Evolutionary conservation across 2,113 vertebrate genomes (phyloP).

Genomic region (Ochotona curzoniae): DNA sequence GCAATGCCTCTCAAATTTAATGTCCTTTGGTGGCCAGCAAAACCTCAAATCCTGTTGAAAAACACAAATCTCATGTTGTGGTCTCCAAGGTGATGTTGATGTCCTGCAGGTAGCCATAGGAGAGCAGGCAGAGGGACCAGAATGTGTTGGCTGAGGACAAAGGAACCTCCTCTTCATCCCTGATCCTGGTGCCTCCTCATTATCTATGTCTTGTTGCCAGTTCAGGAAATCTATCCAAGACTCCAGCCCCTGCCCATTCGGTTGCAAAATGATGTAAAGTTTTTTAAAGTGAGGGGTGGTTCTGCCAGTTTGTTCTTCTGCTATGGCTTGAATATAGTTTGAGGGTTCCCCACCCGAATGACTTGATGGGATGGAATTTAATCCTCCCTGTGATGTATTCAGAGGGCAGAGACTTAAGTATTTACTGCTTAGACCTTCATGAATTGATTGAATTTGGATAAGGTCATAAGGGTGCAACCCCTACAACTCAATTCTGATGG

Average conservation of each 20-base stretch:
- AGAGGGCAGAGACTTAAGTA: too few species aligned
- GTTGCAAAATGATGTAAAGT: background rate
- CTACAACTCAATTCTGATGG: too few species aligned
- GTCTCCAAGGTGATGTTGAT: constrained; percentile 28
- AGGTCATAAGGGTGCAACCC: too few species aligned
- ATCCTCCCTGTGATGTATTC: too few species aligned
- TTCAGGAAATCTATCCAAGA: background rate
- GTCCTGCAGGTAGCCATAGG: constrained; percentile 20
- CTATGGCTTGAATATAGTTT: too few species aligned
- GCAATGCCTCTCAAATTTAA: constrained; percentile 50
- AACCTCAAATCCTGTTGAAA: constrained; percentile 46
- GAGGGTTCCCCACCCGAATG: too few species aligned
- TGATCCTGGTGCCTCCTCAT: background rate
- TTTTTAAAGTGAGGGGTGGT: background rate
- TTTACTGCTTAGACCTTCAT: too few species aligned
- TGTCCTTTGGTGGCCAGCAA: constrained; percentile 60
- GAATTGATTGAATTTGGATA: too few species aligned
- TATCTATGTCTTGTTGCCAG: fast-evolving
- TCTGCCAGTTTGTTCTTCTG: background rate
- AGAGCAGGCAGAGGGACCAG: background rate
- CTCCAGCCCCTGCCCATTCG: fast-evolving
- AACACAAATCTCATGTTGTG: background rate
- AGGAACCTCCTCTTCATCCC: background rate
- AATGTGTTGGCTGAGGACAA: background rate
- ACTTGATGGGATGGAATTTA: too few species aligned